Conservation (phyloP, 2,797 vertebrate species). For the Acanthiza pusilla region DNA sequence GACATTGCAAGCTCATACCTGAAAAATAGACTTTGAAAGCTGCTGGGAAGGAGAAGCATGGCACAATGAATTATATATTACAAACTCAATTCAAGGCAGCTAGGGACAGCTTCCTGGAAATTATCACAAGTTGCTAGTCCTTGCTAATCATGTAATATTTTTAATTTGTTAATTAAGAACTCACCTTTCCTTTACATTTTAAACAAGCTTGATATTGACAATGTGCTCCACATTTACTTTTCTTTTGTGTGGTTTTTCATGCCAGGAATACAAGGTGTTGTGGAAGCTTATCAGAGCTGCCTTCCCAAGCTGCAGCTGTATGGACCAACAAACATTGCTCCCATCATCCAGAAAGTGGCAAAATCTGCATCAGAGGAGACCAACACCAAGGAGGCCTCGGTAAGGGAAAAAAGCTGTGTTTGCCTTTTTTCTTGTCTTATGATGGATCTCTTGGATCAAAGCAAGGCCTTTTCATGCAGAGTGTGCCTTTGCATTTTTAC, state of each 20-base stretch:
- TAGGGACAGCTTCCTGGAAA: background rate
- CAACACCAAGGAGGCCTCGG: constrained; percentile 96
- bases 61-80: background rate
- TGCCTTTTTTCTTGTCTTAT: background rate
- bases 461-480: background rate
- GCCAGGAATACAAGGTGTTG: constrained; percentile 96
- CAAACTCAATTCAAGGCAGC: background rate
- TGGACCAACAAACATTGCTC: constrained; percentile 96
- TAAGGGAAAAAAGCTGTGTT: constrained; percentile 66
- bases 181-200: background rate
- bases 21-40: background rate
- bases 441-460: background rate
- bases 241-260: background rate
- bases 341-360: constrained; percentile 98
- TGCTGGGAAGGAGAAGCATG: background rate
- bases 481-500: background rate
- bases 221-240: background rate
- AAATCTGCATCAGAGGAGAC: constrained; percentile 96
- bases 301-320: constrained; percentile 98
- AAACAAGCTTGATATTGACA: background rate
- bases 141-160: background rate
- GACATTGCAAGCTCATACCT: background rate
- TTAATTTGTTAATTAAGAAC: background rate
- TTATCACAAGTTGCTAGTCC: background rate
- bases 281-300: constrained; percentile 98